Evolutionary conservation across 1,140 invertebrate genomes (phyloP), one percentile per base, ranked within the genome.

Genomic region (Delia radicum): DNA sequence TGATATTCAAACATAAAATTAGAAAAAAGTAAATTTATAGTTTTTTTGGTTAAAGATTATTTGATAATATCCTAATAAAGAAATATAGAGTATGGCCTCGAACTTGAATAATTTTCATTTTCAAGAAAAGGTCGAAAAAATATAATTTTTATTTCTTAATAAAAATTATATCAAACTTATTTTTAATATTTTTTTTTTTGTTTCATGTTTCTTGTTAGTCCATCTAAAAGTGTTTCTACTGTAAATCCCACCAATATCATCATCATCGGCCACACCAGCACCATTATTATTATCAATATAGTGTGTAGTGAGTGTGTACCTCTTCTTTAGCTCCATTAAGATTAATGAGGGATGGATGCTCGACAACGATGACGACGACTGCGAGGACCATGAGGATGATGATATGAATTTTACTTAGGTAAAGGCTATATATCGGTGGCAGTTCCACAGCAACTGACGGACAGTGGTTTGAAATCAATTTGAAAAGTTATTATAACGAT

Each of bases 321-420:
- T 48, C 71, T 73, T 73, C 42, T 73, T 69, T 69, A 69, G 65
- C 71, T 46, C 71, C 71, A 48, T 73, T 73, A 73, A 73, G 71
- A 73, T 73, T 73, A 73, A 73, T 73, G 71, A 73, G 71, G 71
- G 71, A 73, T 73, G 71, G 37, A 73, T 55, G 71, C 12, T 73
- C 21, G 37, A 48, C 65, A 69, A 33, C 29, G 24, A 12, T 27
- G 24, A 26, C 21, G 29, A 69, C 65, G 29, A 69, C 65, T 12
- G n/a, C 4, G 29, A 63, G 61, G 65, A 18, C 24, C 15, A 33
- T 21, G 21, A 69, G 27, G 28, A 67, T n/a, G 28, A 8, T 69
- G 65, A 33, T 69, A 55, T 55, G 48, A 55, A 55, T 55, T 55
- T 21, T 18, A 55, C 12, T 4, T 55, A 2, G 48, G 3, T 55